These are phyloP conservation scores for Masticophis lateralis DNA, from an alignment of 2,797 vertebrate genomes.

Conservation along the genomic window DNA sequence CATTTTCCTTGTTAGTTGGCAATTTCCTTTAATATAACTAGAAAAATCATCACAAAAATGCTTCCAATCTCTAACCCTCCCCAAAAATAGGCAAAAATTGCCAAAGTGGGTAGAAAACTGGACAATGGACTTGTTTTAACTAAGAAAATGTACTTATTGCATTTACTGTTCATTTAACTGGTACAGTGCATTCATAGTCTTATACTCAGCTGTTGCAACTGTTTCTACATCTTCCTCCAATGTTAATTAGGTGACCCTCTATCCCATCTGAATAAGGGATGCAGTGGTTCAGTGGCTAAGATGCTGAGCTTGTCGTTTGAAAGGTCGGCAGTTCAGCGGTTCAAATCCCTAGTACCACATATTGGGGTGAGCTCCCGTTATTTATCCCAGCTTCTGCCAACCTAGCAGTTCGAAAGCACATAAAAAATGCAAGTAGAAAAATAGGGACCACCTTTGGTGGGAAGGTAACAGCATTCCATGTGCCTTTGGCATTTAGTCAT, in stretches of 20 bases:
- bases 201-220: background rate
- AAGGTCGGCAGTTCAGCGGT: too few species aligned
- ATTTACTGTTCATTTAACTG: background rate
- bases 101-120: too few species aligned
- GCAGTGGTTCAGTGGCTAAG: too few species aligned
- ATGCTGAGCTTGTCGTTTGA: too few species aligned
- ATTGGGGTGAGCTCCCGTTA: too few species aligned
- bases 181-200: background rate
- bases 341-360: too few species aligned
- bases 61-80: background rate
- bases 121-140: background rate
- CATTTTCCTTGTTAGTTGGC: background rate
- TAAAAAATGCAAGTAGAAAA: too few species aligned
- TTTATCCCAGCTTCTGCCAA: too few species aligned
- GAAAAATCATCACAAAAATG: background rate
- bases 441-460: too few species aligned
- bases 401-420: too few species aligned
- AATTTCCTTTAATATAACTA: background rate
- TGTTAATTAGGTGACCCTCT: background rate
- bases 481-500: too few species aligned
- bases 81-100: background rate
- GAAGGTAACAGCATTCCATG: too few species aligned
- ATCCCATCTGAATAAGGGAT: background rate
- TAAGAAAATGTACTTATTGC: background rate
- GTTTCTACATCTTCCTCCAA: background rate